Evolutionary conservation across 2,888 invertebrate species (phyloP), one percentile per base, ranked within the genome.

Genomic region (Brachyopa scutellaris): DNA sequence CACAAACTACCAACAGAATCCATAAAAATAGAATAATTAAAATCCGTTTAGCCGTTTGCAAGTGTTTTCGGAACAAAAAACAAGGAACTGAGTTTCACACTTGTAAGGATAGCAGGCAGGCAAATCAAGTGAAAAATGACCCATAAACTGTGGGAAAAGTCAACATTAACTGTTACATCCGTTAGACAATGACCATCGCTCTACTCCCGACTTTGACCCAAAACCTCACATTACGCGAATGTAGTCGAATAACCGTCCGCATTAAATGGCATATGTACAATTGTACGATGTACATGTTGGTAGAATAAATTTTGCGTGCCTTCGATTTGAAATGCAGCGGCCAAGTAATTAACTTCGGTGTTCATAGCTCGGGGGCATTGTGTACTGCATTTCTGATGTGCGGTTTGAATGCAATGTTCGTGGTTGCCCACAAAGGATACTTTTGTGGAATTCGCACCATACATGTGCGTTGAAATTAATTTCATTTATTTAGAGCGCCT

Each of bases 261-360:
- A 67, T 40, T 23, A 47, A 79, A 73, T 73, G 67, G 59, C 26
- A 33, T 67, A 67, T 55, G n/a, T n/a, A n/a, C n/a, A n/a, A n/a
- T n/a, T n/a, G n/a, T n/a, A n/a, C n/a, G n/a, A n/a, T n/a, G n/a
- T n/a, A n/a, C n/a, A n/a, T n/a, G n/a, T n/a, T n/a, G n/a, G n/a
- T n/a, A n/a, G n/a, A 80, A 80, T 69, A 80, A 69, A 79, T 67
- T 73, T 73, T 29, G 45, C 67, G 66, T 66, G 67, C 67, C 67
- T 69, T 80, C 74, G 74, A 74, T 80, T 80, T 36, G 55, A 76
- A 57, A 80, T 80, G 69, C 69, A 55, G 33, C 36, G 42, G 38
- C 80, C 57, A 76, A 70, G 76, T 76, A 82, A 82, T 82, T 82
- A 82, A 82, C 80, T 82, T 82, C 70, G 64, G 69, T 70, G 64